These are phyloP conservation scores for Melanogrammus aeglefinus DNA, from an alignment of 2,797 vertebrate species.

Conservation along the genomic window DNA sequence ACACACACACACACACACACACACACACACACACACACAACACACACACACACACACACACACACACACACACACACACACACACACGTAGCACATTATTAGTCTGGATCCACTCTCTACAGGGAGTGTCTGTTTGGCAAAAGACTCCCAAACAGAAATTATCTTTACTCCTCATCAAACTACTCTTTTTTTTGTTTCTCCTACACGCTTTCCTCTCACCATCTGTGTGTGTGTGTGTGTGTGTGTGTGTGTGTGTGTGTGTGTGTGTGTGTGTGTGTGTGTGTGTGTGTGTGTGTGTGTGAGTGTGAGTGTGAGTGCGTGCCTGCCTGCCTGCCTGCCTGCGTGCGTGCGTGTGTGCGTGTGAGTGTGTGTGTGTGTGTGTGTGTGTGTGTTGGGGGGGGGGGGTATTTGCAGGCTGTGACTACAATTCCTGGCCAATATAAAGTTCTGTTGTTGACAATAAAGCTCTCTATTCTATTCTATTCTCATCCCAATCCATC, in stretches of 20 bases:
- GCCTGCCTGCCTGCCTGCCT: too few relatives aligned
- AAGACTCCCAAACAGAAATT: constrained; percentile 34
- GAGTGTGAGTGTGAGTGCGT: too few relatives aligned
- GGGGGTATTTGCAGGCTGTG: background rate
- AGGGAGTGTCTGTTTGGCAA: constrained; percentile 27
- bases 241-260: background rate
- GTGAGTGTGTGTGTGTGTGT: too few relatives aligned
- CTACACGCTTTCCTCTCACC: background rate
- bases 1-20: background rate
- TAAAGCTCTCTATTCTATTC: too few relatives aligned
- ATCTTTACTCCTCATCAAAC: constrained; percentile 24
- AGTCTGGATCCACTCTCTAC: constrained; percentile 13
- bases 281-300: too few relatives aligned
- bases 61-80: too few relatives aligned
- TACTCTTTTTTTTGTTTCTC: background rate
- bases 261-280: too few relatives aligned
- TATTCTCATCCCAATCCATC: background rate
- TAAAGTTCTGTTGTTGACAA: background rate
- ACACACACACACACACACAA: background rate
- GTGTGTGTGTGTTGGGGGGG: too few relatives aligned
- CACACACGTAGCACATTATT: background rate
- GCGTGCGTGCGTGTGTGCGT: too few relatives aligned
- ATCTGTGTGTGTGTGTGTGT: background rate
- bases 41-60: background rate
- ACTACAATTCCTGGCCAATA: background rate